Evolutionary conservation across 2,113 vertebrate species (phyloP), one percentile per base, ranked within the genome.

Genomic region (Gasterosteus nipponicus): DNA sequence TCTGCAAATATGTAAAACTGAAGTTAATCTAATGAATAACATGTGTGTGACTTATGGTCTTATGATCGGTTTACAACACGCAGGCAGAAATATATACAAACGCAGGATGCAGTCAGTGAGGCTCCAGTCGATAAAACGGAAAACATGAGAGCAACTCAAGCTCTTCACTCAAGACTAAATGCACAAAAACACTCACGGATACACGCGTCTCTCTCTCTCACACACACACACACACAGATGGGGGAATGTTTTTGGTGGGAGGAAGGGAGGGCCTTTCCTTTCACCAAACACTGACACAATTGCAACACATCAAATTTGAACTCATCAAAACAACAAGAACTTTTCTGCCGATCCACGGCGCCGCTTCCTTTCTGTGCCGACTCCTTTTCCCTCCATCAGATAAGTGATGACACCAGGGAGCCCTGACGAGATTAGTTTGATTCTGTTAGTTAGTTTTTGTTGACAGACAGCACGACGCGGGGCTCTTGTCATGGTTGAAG

Each of bases 201-300:
- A 42, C 14, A 29, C 18, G n/a, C n/a, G 5, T 38, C 35, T 38
- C 35, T 5, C 35, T 38, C 35, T 38, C 35, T 38, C 35, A 4
- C 35, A 4, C 35, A 4, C 35, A 6, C 35, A 38, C 3, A 33
- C 3, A 44, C 29, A 78, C 47, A 56, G 2, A 0, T 18, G 4
- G 14, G 22, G 38, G 35, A 53, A 67, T 19, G 64, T 77, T 54
- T 54, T 19, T 64, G 38, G 31, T 44, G 31, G 35, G 19, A 69
- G 84, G 80, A 86, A 82, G 73, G 80, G 80, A 70, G 84, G 33
- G 56, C 35, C 64, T 74, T 83, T 54, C 84, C 65, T 58, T 62
- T 26, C 16, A 60, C 41, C 12, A 62, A 68, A 44, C 51, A 44
- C 22, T 26, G 4, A 49, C 6, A 7, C 35, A 38, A 38, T 38